phyloP scores from a whole-genome alignment of 1,140 invertebrate species.

The Cyrtorhinus lividipennis region DNA sequence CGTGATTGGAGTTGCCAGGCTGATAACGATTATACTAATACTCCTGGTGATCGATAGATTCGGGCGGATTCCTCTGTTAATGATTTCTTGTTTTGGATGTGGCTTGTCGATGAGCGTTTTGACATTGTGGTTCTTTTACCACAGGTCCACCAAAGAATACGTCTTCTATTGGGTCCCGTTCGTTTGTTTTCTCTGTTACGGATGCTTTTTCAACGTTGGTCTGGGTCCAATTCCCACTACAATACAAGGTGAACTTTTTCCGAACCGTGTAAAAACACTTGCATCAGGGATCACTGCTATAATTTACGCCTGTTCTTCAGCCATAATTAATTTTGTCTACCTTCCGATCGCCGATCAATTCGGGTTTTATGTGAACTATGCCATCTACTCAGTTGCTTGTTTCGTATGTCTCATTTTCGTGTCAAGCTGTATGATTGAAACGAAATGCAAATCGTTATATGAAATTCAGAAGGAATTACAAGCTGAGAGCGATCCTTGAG shows the following conservation, averaged over 20 bases:
- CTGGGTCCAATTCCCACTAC: constrained; percentile 6
- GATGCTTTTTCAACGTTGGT: constrained; percentile 8
- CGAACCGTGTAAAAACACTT: constrained; percentile 1
- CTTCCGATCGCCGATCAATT: constrained; percentile 38
- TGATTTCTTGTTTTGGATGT: constrained; percentile 29
- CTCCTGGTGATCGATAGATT: constrained; percentile 32
- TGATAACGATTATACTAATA: constrained; percentile 31
- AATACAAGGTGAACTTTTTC: constrained; percentile 7
- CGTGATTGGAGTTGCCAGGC: constrained; percentile 12
- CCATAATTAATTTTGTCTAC: constrained; percentile 63
- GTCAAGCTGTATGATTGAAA: constrained; percentile 54
- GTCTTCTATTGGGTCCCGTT: background rate
- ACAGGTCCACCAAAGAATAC: constrained; percentile 30
- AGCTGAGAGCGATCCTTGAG: no score
- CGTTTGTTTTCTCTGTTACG: background rate
- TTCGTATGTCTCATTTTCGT: constrained; percentile 39
- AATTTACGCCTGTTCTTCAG: background rate
- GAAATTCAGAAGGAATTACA: no score
- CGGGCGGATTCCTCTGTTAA: constrained; percentile 36
- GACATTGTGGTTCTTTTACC: constrained; percentile 22
- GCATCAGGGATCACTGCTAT: constrained; percentile 13
- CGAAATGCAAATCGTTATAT: constrained; percentile 58
- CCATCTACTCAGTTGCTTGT: constrained; percentile 57
- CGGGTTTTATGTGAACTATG: constrained; percentile 55
- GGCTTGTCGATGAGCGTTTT: constrained; percentile 18